phyloP scores from a whole-genome alignment of 2,888 invertebrate genomes.

The Ochropacha duplaris region DNA sequence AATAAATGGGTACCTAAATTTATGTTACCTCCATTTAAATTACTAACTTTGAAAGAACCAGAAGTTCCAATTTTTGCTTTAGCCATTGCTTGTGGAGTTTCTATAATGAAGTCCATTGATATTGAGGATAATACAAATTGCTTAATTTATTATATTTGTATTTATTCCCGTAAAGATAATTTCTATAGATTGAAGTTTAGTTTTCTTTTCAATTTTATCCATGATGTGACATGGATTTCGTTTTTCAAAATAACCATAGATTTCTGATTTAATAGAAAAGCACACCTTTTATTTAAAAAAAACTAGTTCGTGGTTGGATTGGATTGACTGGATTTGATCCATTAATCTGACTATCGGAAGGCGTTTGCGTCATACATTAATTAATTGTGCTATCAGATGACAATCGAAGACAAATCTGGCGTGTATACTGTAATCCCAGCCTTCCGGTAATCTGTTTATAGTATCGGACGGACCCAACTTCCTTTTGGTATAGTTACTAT shows the following conservation, averaged over 20 bases:
- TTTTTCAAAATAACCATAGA: background rate
- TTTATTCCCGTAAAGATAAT: background rate
- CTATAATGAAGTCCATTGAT: constrained; percentile 53
- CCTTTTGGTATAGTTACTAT: too few species aligned
- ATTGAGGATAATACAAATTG: constrained; percentile 28
- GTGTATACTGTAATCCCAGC: too few species aligned
- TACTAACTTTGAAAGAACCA: constrained; percentile 49
- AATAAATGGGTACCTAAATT: background rate
- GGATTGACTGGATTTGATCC: too few species aligned
- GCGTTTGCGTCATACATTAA: too few species aligned
- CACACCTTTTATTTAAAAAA: too few species aligned
- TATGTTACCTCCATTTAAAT: background rate
- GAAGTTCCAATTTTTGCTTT: constrained; percentile 52
- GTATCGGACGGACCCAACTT: too few species aligned
- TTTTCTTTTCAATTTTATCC: background rate
- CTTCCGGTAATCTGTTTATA: too few species aligned
- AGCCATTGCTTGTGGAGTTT: constrained; percentile 48
- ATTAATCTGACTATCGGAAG: too few species aligned
- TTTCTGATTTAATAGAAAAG: background rate
- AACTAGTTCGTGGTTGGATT: too few species aligned
- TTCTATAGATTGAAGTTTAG: background rate
- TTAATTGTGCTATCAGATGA: too few species aligned
- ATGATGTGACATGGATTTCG: background rate
- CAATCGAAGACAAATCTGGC: too few species aligned
- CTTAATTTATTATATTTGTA: constrained; percentile 8